phyloP scores from a whole-genome alignment of 2,113 vertebrate genomes.

The Motacilla tschutschensis region DNA sequence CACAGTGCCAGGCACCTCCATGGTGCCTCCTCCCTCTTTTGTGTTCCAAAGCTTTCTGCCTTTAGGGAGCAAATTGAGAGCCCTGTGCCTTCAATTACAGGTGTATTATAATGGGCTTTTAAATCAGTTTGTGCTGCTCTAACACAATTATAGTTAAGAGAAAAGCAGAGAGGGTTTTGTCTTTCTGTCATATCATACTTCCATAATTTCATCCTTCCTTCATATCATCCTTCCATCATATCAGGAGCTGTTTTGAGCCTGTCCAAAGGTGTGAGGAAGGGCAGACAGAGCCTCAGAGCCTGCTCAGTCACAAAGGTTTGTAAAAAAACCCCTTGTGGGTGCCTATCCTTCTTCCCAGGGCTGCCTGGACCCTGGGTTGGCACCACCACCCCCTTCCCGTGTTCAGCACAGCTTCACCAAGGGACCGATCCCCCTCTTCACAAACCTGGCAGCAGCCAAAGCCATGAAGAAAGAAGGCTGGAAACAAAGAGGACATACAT shows the following conservation, averaged over 20 bases:
- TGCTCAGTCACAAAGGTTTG: fast-evolving
- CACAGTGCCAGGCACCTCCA: neutral
- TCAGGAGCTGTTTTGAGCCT: neutral
- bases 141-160: neutral
- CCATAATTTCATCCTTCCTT: neutral
- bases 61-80: neutral
- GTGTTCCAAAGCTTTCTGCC: neutral
- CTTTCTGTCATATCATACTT: neutral
- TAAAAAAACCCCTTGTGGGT: neutral
- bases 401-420: fast-evolving
- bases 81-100: neutral
- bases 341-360: fast-evolving
- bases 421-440: too few relatives aligned
- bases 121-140: neutral
- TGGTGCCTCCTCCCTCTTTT: neutral
- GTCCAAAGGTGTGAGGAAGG: neutral
- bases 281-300: neutral
- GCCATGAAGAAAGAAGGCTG: neutral
- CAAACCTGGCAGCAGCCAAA: neutral
- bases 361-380: neutral
- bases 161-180: neutral
- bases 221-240: neutral
- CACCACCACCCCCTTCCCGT: fast-evolving
- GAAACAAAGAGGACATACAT: slow-evolving; percentile 35
- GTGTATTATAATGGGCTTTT: slow-evolving; percentile 2